Conservation (phyloP, 2,797 vertebrate species). For the Trachurus trachurus region DNA sequence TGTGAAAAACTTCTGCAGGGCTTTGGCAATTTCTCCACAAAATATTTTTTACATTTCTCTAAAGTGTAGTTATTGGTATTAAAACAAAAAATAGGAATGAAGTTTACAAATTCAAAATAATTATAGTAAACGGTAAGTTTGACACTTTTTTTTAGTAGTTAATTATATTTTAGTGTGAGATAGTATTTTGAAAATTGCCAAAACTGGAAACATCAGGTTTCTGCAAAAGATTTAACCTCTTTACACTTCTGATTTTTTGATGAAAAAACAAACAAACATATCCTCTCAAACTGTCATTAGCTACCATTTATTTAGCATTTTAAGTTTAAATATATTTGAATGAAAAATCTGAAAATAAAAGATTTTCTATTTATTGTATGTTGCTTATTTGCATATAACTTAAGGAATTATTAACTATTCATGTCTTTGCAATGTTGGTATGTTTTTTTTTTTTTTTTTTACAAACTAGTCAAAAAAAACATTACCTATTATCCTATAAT, state of each 20-base stretch:
- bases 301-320: conserved; percentile 31
- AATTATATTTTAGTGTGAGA: not conserved
- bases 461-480: too few relatives aligned
- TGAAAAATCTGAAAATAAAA: conserved; percentile 50
- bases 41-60: not conserved
- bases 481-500: too few relatives aligned
- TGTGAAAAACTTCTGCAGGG: conserved; percentile 30
- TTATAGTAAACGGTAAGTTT: too few relatives aligned
- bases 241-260: conserved; percentile 16
- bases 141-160: not conserved
- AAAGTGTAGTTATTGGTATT: not conserved
- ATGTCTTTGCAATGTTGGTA: not conserved
- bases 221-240: conserved; percentile 5
- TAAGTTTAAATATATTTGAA: conserved; percentile 31
- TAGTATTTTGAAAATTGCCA: not conserved
- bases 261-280: conserved; percentile 2
- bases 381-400: conserved; percentile 10
- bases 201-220: conserved; percentile 20
- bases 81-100: too few relatives aligned
- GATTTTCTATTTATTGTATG: conserved; percentile 61
- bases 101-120: too few relatives aligned
- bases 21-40: conserved; percentile 30
- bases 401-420: not conserved
- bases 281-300: conserved; percentile 5
- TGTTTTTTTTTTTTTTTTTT: too few relatives aligned